Conservation (phyloP, 1,140 invertebrate genomes). For the Reticulitermes speratus region DNA sequence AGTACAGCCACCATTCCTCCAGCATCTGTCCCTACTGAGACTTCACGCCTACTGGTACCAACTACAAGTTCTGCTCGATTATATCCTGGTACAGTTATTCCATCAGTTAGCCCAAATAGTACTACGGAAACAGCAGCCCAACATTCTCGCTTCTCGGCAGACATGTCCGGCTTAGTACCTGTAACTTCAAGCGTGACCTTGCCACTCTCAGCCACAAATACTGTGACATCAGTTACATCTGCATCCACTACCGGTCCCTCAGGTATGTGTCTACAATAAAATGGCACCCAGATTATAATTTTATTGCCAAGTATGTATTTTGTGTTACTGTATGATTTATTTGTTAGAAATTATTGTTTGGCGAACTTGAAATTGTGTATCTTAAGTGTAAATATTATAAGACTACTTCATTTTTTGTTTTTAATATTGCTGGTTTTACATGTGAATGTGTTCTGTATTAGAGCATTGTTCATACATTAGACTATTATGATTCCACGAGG, state of each 20-base stretch:
- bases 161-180: background rate
- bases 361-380: too few relatives aligned
- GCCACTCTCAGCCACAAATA: background rate
- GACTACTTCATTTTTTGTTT: too few relatives aligned
- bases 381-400: too few relatives aligned
- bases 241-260: background rate
- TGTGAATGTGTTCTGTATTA: too few relatives aligned
- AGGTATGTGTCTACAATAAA: background rate
- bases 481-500: too few relatives aligned
- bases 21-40: background rate
- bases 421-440: too few relatives aligned
- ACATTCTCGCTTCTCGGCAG: background rate
- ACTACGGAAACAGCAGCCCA: background rate
- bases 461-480: too few relatives aligned
- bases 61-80: background rate
- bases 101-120: background rate
- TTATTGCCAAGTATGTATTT: too few relatives aligned
- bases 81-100: background rate
- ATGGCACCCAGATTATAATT: too few relatives aligned
- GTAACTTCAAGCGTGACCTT: background rate
- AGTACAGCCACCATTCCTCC: background rate
- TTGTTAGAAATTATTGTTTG: too few relatives aligned
- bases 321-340: too few relatives aligned
- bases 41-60: background rate
- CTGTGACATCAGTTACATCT: background rate